Evolutionary conservation across 2,888 invertebrate species (phyloP).

Genomic region (Drosophila nigritarsus): DNA sequence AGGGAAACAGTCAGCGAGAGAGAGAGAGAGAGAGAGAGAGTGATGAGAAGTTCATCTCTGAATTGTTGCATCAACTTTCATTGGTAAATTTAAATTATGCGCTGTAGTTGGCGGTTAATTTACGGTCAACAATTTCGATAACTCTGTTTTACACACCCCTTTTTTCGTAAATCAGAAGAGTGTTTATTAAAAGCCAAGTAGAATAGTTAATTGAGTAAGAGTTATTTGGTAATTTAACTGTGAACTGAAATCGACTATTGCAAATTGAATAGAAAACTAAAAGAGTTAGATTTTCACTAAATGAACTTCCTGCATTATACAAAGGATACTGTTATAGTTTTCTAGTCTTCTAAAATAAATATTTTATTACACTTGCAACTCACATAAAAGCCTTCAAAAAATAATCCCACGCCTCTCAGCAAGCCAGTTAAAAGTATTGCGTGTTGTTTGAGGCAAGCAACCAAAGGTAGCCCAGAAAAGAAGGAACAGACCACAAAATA

Average conservation of each 20-base stretch:
- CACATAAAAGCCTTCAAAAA: background rate
- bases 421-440: conserved; percentile 25
- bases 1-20: background rate
- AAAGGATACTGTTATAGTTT: too few relatives aligned
- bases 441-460: conserved; percentile 19
- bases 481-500: conserved; percentile 28
- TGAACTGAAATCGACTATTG: background rate
- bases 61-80: conserved; percentile 49
- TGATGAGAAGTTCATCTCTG: background rate
- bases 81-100: conserved; percentile 69
- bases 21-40: background rate
- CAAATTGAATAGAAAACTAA: background rate
- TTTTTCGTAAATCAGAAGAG: background rate
- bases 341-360: too few relatives aligned
- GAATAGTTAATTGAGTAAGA: background rate
- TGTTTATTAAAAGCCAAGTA: conserved; percentile 1
- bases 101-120: conserved; percentile 47
- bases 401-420: background rate
- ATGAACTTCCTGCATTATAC: too few relatives aligned
- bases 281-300: too few relatives aligned
- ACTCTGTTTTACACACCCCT: conserved; percentile 57
- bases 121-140: conserved; percentile 62
- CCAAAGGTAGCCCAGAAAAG: background rate
- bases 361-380: background rate
- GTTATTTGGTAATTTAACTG: background rate